Conservation (phyloP, 2,113 vertebrate genomes). For the Clarias magur region DNA sequence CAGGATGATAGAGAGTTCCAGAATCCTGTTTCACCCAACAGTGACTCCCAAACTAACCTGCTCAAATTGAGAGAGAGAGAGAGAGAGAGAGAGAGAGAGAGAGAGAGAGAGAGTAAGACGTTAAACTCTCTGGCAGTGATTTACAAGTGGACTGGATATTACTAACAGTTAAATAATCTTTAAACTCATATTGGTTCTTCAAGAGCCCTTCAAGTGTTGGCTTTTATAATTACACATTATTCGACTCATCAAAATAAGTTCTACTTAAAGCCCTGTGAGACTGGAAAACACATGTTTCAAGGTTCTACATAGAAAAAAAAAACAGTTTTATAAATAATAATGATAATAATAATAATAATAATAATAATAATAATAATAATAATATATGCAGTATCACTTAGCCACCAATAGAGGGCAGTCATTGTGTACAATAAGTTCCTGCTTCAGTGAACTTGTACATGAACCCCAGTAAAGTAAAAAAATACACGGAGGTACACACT, state of each 20-base stretch:
- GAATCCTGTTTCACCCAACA: constrained; percentile 27
- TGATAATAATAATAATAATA: constrained; percentile 11
- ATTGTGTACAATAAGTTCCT: background rate
- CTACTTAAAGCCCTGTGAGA: background rate
- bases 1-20: constrained; percentile 21
- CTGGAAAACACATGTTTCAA: background rate
- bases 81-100: constrained; percentile 17
- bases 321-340: too few species aligned
- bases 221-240: background rate
- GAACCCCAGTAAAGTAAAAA: background rate
- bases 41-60: constrained; percentile 23
- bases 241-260: background rate
- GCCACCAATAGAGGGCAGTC: constrained; percentile 24
- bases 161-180: background rate
- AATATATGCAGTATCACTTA: background rate
- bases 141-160: background rate
- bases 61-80: background rate
- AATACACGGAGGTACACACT: background rate
- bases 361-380: constrained; percentile 18
- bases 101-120: background rate
- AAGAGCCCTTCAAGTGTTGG: background rate
- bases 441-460: background rate
- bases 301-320: background rate
- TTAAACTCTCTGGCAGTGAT: constrained; percentile 17
- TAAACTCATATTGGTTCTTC: background rate